Evolutionary conservation across 2,113 vertebrate genomes (phyloP).

Genomic region (Prinia subflava): DNA sequence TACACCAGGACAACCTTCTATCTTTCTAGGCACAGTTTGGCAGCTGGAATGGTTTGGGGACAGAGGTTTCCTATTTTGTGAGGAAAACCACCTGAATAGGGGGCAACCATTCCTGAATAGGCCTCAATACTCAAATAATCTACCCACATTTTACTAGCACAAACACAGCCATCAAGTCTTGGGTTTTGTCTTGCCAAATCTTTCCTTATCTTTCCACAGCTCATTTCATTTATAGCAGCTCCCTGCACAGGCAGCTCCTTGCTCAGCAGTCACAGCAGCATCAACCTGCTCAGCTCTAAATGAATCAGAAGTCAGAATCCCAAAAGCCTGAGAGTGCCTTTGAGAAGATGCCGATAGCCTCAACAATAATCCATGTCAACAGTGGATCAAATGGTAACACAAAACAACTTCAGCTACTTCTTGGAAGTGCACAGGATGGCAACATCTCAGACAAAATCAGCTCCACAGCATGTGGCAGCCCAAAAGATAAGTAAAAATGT

Average conservation of each 20-base stretch:
- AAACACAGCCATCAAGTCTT: neutral
- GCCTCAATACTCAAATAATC: neutral
- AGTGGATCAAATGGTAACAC: neutral
- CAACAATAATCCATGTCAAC: neutral
- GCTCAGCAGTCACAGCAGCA: neutral
- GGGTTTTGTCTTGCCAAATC: neutral
- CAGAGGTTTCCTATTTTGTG: neutral
- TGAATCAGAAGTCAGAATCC: neutral
- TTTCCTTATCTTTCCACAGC: neutral
- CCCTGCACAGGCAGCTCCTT: neutral
- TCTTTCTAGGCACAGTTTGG: neutral
- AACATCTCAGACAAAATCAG: neutral
- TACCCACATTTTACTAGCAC: neutral
- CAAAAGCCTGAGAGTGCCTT: neutral
- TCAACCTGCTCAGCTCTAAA: neutral
- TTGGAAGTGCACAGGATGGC: neutral
- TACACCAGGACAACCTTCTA: neutral
- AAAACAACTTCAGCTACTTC: neutral
- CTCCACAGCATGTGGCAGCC: neutral
- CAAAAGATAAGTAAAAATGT: neutral
- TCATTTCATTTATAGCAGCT: neutral
- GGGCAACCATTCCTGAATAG: neutral
- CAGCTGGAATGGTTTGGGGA: neutral
- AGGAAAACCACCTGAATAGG: neutral
- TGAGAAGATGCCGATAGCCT: neutral